These are phyloP conservation scores for Rallus limicola DNA, from an alignment of 2,113 vertebrate genomes.

Conservation along the genomic window DNA sequence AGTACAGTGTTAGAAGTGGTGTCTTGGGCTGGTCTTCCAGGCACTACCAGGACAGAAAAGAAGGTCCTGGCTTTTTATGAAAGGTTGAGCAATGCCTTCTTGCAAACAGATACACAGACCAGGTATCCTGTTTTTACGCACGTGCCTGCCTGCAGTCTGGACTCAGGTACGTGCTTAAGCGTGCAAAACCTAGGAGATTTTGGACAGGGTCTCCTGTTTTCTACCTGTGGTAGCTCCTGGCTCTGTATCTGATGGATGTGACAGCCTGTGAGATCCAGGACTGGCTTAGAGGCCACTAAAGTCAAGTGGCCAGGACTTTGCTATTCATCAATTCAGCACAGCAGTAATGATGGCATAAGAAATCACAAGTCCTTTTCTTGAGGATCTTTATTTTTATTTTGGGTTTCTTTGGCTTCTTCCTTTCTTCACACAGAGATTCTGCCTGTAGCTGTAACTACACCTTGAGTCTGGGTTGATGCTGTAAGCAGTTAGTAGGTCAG, in stretches of 20 bases:
- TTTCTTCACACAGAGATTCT: neutral
- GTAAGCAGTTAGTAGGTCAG: neutral
- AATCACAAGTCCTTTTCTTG: neutral
- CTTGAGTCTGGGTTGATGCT: neutral
- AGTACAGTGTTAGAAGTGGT: neutral
- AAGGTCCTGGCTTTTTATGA: neutral
- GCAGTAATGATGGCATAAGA: neutral
- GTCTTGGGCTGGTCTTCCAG: neutral
- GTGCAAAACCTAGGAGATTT: neutral
- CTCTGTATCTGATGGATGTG: neutral
- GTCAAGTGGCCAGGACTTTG: neutral
- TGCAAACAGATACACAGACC: neutral
- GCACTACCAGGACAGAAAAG: neutral
- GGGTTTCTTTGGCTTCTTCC: neutral
- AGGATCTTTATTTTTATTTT: neutral
- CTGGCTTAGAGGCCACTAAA: neutral
- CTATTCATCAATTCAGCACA: neutral
- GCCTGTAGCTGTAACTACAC: neutral
- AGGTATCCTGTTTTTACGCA: neutral
- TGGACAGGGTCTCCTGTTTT: neutral
- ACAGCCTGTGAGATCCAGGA: neutral
- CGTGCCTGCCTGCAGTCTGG: neutral
- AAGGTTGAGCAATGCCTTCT: neutral
- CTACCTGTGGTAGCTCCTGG: neutral
- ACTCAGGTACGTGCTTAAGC: accelerated